A percentile compares a stretch with the other conserved stretches of the same genome.
Evolutionary conservation across 2,113 vertebrate species (phyloP).

Genomic region (Conger conger): DNA sequence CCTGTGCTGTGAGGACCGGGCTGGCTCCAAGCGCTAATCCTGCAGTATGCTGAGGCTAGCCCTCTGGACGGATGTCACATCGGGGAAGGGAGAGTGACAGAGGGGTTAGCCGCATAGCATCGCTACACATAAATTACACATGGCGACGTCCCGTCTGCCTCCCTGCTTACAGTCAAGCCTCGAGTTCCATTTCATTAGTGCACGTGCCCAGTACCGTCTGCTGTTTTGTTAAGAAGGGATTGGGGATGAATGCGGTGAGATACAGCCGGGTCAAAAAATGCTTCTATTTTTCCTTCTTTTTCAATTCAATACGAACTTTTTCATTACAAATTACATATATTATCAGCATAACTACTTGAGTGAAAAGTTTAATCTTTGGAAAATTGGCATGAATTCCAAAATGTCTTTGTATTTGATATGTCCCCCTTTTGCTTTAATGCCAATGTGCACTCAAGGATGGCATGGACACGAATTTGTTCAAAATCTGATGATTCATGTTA

Average conservation of each 20-base stretch:
- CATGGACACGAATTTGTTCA: too few relatives aligned
- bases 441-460: too few relatives aligned
- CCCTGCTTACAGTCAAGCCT: background rate
- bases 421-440: too few relatives aligned
- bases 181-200: background rate
- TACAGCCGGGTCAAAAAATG: too few relatives aligned
- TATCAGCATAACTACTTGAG: too few relatives aligned
- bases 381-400: too few relatives aligned
- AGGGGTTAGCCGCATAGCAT: background rate
- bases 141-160: background rate
- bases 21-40: background rate
- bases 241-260: background rate
- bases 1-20: background rate
- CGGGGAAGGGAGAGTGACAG: background rate
- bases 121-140: background rate
- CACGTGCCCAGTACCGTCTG: background rate
- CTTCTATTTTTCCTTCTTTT: too few relatives aligned
- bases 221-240: background rate
- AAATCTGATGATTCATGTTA: too few relatives aligned
- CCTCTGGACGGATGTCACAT: background rate
- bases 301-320: too few relatives aligned
- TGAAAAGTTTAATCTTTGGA: too few relatives aligned
- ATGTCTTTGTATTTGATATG: too few relatives aligned
- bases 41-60: background rate
- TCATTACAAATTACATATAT: too few relatives aligned